These are phyloP conservation scores for Athene cunicularia DNA, from an alignment of 2,113 vertebrate species.

Conservation along the genomic window DNA sequence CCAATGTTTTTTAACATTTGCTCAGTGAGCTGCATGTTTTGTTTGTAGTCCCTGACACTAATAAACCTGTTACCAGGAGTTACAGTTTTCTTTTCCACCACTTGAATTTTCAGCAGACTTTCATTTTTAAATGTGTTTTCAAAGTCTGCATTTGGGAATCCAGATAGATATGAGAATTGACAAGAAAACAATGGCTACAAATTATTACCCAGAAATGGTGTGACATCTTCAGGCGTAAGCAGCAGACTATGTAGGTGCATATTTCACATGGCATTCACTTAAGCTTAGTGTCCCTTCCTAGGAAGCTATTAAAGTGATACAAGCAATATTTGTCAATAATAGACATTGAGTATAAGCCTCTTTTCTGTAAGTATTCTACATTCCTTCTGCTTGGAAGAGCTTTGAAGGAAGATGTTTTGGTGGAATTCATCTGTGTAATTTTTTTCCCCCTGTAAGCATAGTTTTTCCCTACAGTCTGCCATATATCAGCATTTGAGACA, in stretches of 20 bases:
- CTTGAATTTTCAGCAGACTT: not conserved
- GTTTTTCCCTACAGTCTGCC: conserved; percentile 20
- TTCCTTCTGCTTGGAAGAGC: not conserved
- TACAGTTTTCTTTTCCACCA: not conserved
- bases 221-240: not conserved
- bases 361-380: not conserved
- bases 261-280: not conserved
- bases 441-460: not conserved
- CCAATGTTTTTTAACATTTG: not conserved
- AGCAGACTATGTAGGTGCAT: not conserved
- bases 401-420: conserved; percentile 11
- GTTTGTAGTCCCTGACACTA: not conserved
- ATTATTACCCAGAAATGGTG: not conserved
- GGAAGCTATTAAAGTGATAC: not conserved
- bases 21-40: not conserved
- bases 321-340: not conserved
- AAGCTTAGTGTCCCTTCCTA: not conserved
- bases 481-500: conserved; percentile 55
- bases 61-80: not conserved
- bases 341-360: not conserved
- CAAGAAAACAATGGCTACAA: not conserved
- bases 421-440: conserved; percentile 13
- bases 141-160: not conserved
- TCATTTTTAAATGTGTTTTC: not conserved
- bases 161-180: not conserved